Conservation (phyloP, 1,140 invertebrate species). For the Drosophila punjabiensis region DNA sequence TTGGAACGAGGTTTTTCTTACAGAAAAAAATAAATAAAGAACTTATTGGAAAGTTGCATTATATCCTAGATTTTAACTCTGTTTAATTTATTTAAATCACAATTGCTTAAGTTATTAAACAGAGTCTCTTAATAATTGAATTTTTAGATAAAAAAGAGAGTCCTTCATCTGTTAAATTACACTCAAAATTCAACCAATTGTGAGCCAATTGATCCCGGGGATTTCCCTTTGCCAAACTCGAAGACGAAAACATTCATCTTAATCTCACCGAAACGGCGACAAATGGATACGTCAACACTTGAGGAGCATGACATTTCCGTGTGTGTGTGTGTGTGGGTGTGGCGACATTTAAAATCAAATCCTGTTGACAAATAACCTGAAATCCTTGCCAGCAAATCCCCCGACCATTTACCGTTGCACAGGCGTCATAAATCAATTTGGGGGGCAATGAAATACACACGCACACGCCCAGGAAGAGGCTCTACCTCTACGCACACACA, state of each 20-base stretch:
- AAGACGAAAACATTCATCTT: conserved; percentile 46
- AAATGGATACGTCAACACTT: conserved; percentile 51
- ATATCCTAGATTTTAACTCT: no score
- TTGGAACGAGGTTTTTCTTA: background rate
- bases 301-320: conserved; percentile 29
- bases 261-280: conserved; percentile 39
- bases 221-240: background rate
- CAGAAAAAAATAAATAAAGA: background rate
- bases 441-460: conserved; percentile 53
- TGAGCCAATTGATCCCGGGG: conserved; percentile 44
- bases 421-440: conserved; percentile 68
- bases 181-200: conserved; percentile 1
- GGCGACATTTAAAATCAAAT: conserved; percentile 59
- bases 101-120: background rate
- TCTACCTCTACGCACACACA: background rate
- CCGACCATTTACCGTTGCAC: conserved; percentile 50
- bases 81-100: background rate
- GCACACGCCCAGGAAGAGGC: conserved; percentile 23
- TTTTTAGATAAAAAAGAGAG: background rate
- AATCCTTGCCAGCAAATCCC: conserved; percentile 52
- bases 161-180: background rate
- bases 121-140: background rate
- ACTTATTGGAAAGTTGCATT: fast-evolving
- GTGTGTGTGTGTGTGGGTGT: conserved; percentile 28
- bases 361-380: conserved; percentile 65